phyloP scores from a whole-genome alignment of 2,113 vertebrate species.

The Cochlearius cochlearius region DNA sequence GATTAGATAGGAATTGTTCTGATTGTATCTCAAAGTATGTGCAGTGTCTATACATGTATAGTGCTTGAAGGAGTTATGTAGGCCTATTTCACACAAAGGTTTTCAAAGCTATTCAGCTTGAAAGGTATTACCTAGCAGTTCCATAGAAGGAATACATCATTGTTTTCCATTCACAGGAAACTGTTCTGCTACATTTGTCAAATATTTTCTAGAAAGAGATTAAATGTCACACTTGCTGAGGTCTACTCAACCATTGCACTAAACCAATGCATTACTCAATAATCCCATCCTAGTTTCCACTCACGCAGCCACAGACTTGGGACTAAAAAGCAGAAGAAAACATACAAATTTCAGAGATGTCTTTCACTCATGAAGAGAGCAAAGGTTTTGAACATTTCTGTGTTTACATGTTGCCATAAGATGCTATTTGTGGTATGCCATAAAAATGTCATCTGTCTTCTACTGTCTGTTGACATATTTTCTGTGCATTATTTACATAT shows the following conservation, averaged over 20 bases:
- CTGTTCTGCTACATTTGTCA: neutral
- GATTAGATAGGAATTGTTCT: neutral
- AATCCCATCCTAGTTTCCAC: neutral
- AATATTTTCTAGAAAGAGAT: neutral
- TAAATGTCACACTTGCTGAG: neutral
- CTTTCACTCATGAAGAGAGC: neutral
- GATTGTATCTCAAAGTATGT: neutral
- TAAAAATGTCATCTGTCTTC: neutral
- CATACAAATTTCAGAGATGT: neutral
- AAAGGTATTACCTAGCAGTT: neutral
- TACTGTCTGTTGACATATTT: neutral
- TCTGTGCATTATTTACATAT: neutral
- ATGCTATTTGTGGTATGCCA: neutral
- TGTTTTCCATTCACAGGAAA: neutral
- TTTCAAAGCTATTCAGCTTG: neutral
- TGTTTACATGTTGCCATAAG: neutral
- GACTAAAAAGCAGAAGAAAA: neutral
- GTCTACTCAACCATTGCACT: neutral
- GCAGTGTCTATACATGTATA: neutral
- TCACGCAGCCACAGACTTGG: neutral
- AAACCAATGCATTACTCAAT: neutral
- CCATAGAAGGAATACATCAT: neutral
- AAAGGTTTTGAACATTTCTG: neutral
- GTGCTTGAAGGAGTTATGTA: neutral
- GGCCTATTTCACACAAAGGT: neutral